Conservation (phyloP, 2,113 vertebrate species). For the Anarhynchus alexandrinus region DNA sequence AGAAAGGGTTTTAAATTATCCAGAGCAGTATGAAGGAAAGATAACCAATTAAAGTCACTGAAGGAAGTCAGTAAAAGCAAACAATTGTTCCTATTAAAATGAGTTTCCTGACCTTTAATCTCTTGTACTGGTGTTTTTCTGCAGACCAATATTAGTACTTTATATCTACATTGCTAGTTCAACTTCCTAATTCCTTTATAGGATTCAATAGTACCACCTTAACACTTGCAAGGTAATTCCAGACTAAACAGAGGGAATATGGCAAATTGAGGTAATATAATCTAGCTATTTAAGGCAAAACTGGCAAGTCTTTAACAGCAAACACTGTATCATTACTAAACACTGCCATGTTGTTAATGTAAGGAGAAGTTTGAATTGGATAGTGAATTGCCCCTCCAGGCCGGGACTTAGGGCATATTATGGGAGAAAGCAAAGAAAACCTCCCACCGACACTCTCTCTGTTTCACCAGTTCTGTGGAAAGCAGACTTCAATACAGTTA, state of each 20-base stretch:
- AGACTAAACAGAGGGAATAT: conserved; percentile 43
- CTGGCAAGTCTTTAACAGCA: conserved; percentile 31
- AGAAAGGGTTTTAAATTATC: not conserved
- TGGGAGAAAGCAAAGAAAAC: not conserved
- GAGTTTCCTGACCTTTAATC: not conserved
- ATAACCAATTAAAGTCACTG: not conserved
- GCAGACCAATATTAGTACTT: not conserved
- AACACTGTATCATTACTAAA: conserved; percentile 46
- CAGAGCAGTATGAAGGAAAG: not conserved
- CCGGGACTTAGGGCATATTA: not conserved
- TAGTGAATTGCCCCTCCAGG: conserved; percentile 3
- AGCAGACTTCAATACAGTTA: not conserved
- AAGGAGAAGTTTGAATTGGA: conserved; percentile 15
- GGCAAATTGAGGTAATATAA: conserved; percentile 41
- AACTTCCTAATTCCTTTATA: not conserved
- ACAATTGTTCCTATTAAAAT: not conserved
- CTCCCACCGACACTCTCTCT: not conserved
- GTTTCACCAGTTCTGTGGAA: not conserved
- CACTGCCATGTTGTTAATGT: conserved; percentile 34
- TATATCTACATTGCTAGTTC: not conserved
- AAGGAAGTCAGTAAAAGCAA: not conserved
- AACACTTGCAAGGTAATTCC: conserved; percentile 40
- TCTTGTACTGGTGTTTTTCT: not conserved
- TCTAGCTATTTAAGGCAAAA: conserved; percentile 44
- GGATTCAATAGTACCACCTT: not conserved